Percentiles rank a stretch among this genome's conserved stretches.
Conservation (phyloP, 2,888 invertebrate genomes). For the Apotomis capreana region DNA sequence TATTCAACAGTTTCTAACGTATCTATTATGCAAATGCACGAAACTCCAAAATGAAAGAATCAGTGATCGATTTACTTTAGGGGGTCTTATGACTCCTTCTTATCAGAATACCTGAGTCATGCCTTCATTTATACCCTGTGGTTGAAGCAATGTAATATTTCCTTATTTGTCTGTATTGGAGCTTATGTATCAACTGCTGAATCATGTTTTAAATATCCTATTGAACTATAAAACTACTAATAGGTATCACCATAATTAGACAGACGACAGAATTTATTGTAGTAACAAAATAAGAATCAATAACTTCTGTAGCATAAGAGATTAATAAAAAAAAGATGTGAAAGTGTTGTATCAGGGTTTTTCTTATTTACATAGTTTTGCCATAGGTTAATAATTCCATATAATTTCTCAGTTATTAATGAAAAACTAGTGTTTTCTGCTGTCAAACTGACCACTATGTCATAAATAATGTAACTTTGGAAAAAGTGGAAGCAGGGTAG, state of each 20-base stretch:
- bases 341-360: too few species aligned
- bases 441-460: too few species aligned
- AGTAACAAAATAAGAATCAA: too few species aligned
- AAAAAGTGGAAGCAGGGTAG: too few species aligned
- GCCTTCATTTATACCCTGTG: constrained; percentile 23
- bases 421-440: too few species aligned
- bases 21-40: constrained; percentile 4
- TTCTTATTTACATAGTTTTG: too few species aligned
- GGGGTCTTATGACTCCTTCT: constrained; percentile 30
- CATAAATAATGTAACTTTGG: too few species aligned
- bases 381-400: too few species aligned
- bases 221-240: constrained; percentile 1
- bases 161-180: constrained; percentile 46
- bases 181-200: constrained; percentile 34
- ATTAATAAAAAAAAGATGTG: too few species aligned
- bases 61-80: background rate
- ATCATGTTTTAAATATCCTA: constrained; percentile 24
- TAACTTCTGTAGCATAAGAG: too few species aligned
- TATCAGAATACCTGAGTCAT: constrained; percentile 44
- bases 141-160: constrained; percentile 40
- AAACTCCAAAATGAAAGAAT: background rate
- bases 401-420: too few species aligned
- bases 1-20: constrained; percentile 3
- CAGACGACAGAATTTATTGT: too few species aligned
- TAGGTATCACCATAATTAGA: background rate